Conservation (phyloP, 2,888 invertebrate genomes). For the Arge pagana region DNA sequence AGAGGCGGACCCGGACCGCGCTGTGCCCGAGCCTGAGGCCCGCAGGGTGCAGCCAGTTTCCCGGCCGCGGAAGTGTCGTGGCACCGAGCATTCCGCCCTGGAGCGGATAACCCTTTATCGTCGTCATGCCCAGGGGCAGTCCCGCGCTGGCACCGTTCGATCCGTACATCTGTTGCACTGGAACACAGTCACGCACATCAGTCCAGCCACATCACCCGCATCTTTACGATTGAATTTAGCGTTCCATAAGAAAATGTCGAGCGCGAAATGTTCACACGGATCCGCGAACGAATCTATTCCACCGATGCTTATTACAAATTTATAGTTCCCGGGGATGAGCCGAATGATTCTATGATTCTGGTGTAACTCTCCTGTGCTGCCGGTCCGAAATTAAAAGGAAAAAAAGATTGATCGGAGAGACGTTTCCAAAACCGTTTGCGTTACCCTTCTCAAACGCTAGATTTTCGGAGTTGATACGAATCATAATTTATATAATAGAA, state of each 20-base stretch:
- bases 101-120: conserved; percentile 60
- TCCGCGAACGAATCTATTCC: conserved; percentile 5
- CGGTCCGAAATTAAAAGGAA: no score
- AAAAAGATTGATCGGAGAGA: no score
- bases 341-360: no score
- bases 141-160: conserved; percentile 69
- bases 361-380: no score
- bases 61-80: conserved; percentile 67
- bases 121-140: conserved; percentile 56
- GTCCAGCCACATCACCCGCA: conserved; percentile 45
- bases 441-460: no score
- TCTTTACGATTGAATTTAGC: no score
- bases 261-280: background rate
- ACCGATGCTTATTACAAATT: conserved; percentile 12
- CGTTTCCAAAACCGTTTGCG: no score
- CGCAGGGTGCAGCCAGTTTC: conserved; percentile 97
- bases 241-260: no score
- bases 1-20: conserved; percentile 77
- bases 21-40: conserved; percentile 76
- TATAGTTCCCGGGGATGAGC: no score
- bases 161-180: conserved; percentile 79
- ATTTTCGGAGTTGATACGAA: no score
- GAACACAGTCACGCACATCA: conserved; percentile 59
- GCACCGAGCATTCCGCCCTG: conserved; percentile 55
- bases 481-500: no score